Percentiles rank a stretch among this genome's conserved stretches.
phyloP scores from a whole-genome alignment of 2,113 vertebrate genomes.

The Gadus macrocephalus region DNA sequence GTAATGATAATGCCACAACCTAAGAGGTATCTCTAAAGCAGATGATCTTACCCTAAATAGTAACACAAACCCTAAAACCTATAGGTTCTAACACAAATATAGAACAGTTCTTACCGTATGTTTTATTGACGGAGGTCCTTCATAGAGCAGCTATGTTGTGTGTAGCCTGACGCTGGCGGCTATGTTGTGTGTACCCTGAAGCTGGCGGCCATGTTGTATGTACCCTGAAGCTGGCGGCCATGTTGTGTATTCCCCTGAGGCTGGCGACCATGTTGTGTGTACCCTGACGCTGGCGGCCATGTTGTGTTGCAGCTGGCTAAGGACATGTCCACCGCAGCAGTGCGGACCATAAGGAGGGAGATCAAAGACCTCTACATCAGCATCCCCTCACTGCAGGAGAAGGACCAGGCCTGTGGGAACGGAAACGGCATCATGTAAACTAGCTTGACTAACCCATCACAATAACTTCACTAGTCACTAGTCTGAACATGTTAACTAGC shows the following conservation, averaged over 20 bases:
- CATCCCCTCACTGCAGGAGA: conserved; percentile 87
- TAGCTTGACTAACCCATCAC: not conserved
- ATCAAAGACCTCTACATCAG: conserved; percentile 91
- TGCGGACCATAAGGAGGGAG: conserved; percentile 89
- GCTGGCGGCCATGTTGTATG: not conserved
- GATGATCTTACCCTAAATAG: too few species aligned
- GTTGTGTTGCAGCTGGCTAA: conserved; percentile 80
- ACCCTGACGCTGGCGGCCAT: not conserved
- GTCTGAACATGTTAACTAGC: not conserved
- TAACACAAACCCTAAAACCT: too few species aligned
- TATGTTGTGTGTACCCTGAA: not conserved
- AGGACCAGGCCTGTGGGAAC: conserved; percentile 83
- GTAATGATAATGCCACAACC: too few species aligned
- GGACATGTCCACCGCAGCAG: conserved; percentile 88
- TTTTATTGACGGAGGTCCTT: too few species aligned
- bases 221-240: not conserved
- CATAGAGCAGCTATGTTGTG: not conserved
- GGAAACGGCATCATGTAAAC: conserved; percentile 94
- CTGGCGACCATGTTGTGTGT: not conserved
- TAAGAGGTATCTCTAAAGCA: conserved; percentile 57
- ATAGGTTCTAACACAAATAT: too few species aligned
- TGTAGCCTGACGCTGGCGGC: not conserved
- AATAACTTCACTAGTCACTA: not conserved
- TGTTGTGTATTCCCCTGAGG: not conserved
- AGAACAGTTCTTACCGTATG: too few species aligned